Percentiles rank a stretch among this genome's conserved stretches.
Conservation (phyloP, 2,888 invertebrate species). For the Acanthoscelides obtectus region DNA sequence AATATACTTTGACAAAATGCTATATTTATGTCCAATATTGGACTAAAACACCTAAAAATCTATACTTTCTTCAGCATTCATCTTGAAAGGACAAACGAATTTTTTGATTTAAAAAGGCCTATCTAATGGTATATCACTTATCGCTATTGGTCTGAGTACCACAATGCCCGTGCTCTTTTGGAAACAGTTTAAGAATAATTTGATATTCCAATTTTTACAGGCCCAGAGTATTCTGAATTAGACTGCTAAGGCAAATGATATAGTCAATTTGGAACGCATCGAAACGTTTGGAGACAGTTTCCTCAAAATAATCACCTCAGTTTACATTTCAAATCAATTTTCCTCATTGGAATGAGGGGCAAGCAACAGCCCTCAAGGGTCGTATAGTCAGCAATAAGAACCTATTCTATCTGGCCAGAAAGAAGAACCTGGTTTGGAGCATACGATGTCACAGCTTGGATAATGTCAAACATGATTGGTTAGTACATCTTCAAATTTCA, state of each 20-base stretch:
- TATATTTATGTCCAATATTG: too few species aligned
- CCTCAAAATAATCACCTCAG: conserved; percentile 72
- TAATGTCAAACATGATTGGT: not conserved
- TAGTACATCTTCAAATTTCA: not conserved
- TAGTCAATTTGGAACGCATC: conserved; percentile 72
- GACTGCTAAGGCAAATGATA: conserved; percentile 66
- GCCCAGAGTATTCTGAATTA: conserved; percentile 51
- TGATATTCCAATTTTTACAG: conserved; percentile 24
- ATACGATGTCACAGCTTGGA: conserved; percentile 52
- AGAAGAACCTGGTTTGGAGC: conserved; percentile 54
- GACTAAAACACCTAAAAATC: too few species aligned
- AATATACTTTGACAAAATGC: too few species aligned
- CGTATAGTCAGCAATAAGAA: conserved; percentile 79
- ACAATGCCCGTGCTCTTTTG: too few species aligned
- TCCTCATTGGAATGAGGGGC: conserved; percentile 69
- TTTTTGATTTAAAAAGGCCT: too few species aligned
- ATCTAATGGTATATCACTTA: too few species aligned
- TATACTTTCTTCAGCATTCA: too few species aligned
- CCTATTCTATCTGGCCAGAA: conserved; percentile 67
- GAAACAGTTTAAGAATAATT: too few species aligned
- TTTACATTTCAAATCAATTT: conserved; percentile 69
- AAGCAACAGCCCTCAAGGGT: conserved; percentile 68
- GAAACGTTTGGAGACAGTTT: conserved; percentile 90
- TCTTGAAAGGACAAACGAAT: not conserved
- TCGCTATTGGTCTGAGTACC: too few species aligned